Percentiles rank a stretch among this genome's conserved stretches.
Conservation (phyloP, 1,140 invertebrate genomes). For the Hyposmocoma kahamanoa region DNA sequence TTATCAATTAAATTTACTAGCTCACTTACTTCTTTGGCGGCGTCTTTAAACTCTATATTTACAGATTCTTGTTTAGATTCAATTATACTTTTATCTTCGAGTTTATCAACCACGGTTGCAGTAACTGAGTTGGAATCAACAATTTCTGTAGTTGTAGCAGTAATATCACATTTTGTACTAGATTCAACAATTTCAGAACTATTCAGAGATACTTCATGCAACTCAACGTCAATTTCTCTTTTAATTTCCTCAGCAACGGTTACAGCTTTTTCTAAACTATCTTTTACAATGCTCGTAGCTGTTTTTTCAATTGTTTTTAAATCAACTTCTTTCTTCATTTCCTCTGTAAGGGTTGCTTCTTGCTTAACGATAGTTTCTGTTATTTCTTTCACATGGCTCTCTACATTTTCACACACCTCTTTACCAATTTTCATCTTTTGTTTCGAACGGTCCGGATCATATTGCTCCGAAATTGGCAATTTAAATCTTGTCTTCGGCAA, state of each 20-base stretch:
- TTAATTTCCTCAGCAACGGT: slow-evolving; percentile 33
- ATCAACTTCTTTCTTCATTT: slow-evolving; percentile 35
- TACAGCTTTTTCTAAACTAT: slow-evolving; percentile 35
- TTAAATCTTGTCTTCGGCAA: slow-evolving; percentile 41
- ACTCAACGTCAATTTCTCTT: slow-evolving; percentile 30
- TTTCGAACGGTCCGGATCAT: slow-evolving; percentile 44
- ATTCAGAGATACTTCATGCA: not conserved
- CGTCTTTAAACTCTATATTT: too few species aligned
- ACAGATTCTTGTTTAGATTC: not conserved
- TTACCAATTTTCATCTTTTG: slow-evolving; percentile 10
- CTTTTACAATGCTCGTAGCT: slow-evolving; percentile 31
- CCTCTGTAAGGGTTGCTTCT: slow-evolving; percentile 27
- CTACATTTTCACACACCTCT: too few species aligned
- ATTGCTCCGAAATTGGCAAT: slow-evolving; percentile 48
- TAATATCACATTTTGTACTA: slow-evolving; percentile 9
- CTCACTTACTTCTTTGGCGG: not conserved
- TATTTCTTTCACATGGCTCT: slow-evolving; percentile 14
- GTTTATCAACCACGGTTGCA: too few species aligned
- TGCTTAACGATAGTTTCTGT: slow-evolving; percentile 11
- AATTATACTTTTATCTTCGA: not conserved
- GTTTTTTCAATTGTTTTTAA: slow-evolving; percentile 43
- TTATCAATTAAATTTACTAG: slow-evolving; percentile 1
- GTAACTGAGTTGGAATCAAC: slow-evolving; percentile 8
- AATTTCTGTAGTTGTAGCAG: slow-evolving; percentile 6
- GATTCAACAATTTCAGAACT: slow-evolving; percentile 2